Base-by-base conservation (phyloP, 1,140 invertebrate genomes). In the Oncopodura yosiiana region DNA sequence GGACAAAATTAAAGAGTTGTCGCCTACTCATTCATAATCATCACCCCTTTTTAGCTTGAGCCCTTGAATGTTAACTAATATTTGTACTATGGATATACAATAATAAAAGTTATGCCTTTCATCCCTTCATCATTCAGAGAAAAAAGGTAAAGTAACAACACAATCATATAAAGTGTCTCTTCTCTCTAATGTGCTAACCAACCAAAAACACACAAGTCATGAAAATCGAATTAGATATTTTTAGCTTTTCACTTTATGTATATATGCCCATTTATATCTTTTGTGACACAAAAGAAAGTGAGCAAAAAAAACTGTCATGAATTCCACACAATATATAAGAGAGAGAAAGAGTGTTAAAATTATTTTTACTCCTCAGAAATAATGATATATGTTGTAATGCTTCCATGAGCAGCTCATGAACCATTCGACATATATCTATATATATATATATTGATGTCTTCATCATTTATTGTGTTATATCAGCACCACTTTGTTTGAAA, bases 1-100 rank as follows among this genome's bases (percentile, higher is more conserved):
- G 55, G 55, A 45, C 36, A 53, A 49, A 29, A 49, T 27, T 53
- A 53, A 46, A 53, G 36, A 24, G 53, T 30, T 48, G 29, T 30
- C 5, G 5, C 18, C 36, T 38, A 11, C 18, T n/a, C n/a, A 8
- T 38, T 4, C n/a, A 11, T 38, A 36, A 16, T 48, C 51, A 61
- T 61, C 60, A 61, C 60, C 60, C 60, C 60, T 61, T 61, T 58
- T n/a, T n/a, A n/a, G n/a, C n/a, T n/a, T n/a, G n/a, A n/a, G n/a
- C n/a, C 32, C 32, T 34, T 34, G 8, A n/a, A 34, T 8, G 32
- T 9, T n/a, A n/a, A n/a, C n/a, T n/a, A n/a, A n/a, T n/a, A n/a
- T n/a, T n/a, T n/a, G n/a, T n/a, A n/a, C n/a, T n/a, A n/a, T n/a
- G n/a, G n/a, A n/a, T n/a, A n/a, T n/a, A n/a, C n/a, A n/a, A n/a